Percentiles rank a stretch among this genome's conserved stretches.
These are phyloP conservation scores for Eulemur rufifrons DNA, from an alignment of 2,113 vertebrate genomes.

Conservation along the genomic window DNA sequence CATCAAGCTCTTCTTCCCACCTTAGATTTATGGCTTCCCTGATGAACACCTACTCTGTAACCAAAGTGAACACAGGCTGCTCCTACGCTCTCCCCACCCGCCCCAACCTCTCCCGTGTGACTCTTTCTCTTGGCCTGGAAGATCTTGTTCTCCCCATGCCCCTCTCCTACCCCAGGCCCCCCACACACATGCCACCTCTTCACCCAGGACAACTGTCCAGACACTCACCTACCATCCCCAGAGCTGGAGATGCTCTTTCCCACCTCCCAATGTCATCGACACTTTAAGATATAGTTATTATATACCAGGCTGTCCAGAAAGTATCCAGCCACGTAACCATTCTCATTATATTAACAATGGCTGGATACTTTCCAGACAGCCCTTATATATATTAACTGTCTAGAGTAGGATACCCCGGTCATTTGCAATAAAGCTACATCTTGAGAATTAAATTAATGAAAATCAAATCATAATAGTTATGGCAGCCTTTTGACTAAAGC, in stretches of 20 bases:
- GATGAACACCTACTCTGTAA: not conserved
- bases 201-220: not conserved
- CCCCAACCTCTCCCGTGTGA: not conserved
- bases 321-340: too few relatives aligned
- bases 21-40: not conserved
- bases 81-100: not conserved
- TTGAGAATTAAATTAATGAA: not conserved
- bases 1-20: not conserved
- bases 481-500: too few relatives aligned
- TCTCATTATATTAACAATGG: too few relatives aligned
- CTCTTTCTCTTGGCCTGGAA: not conserved
- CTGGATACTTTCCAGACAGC: too few relatives aligned
- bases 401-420: not conserved
- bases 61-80: not conserved
- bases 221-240: not conserved
- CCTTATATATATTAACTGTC: not conserved
- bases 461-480: not conserved
- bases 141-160: not conserved
- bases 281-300: not conserved
- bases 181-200: not conserved
- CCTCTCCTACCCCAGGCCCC: not conserved
- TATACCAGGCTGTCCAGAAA: too few relatives aligned
- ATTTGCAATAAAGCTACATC: not conserved
- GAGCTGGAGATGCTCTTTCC: not conserved
- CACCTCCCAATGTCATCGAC: not conserved